Percentiles rank a stretch among this genome's conserved stretches.
Evolutionary conservation across 2,113 vertebrate species (phyloP).

Genomic region (Scopus umbretta): DNA sequence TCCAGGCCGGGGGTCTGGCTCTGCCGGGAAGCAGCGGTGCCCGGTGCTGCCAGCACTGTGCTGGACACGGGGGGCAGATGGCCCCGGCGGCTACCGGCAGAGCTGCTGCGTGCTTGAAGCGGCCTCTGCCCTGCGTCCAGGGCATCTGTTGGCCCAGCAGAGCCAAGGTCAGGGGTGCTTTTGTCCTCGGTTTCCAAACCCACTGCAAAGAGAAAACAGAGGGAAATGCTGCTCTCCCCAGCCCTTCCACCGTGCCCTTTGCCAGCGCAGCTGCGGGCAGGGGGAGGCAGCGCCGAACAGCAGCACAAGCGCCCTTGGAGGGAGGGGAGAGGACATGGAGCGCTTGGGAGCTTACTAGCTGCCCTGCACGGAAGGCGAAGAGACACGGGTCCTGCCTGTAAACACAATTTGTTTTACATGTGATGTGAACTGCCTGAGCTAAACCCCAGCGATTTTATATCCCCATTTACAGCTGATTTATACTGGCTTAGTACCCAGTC

Average conservation of each 20-base stretch:
- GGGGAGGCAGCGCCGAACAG: accelerated
- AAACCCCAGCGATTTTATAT: not conserved
- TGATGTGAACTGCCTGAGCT: not conserved
- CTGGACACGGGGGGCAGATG: accelerated
- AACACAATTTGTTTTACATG: accelerated
- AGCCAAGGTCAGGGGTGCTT: not conserved
- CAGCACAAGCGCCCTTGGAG: accelerated
- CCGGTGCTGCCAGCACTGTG: accelerated
- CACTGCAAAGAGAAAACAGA: not conserved
- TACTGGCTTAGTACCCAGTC: not conserved
- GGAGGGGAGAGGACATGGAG: accelerated
- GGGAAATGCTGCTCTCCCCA: not conserved
- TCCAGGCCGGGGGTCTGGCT: not conserved
- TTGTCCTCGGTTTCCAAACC: not conserved
- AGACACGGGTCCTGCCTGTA: not conserved
- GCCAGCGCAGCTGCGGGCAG: not conserved
- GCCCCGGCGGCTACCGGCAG: not conserved
- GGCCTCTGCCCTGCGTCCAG: not conserved
- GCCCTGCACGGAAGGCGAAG: accelerated
- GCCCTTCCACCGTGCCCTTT: not conserved
- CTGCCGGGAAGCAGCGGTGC: not conserved
- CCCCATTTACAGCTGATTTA: not conserved
- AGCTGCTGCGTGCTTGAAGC: accelerated
- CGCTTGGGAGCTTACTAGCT: accelerated
- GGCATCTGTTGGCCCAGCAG: not conserved